phyloP scores from a whole-genome alignment of 1,140 invertebrate species.

The Drosophila jambulina region DNA sequence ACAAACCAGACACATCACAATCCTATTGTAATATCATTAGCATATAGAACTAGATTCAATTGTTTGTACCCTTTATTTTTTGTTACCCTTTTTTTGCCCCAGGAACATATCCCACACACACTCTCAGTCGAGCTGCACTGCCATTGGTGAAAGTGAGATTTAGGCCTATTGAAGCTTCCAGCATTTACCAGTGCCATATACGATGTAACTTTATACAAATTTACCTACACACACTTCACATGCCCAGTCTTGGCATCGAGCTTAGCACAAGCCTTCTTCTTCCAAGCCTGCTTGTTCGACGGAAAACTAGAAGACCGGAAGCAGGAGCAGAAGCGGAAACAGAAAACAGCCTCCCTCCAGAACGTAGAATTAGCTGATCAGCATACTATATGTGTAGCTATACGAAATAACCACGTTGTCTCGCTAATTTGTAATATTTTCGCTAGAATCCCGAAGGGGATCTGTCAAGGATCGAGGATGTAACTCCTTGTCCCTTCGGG shows the following conservation, averaged over 20 bases:
- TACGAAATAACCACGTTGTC: neutral
- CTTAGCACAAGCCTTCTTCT: constrained; percentile 69
- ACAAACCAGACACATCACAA: constrained; percentile 10
- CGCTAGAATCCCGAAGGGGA: neutral
- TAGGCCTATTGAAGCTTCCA: constrained; percentile 54
- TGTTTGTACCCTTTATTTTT: neutral
- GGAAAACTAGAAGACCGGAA: constrained; percentile 1
- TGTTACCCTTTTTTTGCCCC: neutral
- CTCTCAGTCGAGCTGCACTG: constrained; percentile 44
- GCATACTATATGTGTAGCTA: neutral
- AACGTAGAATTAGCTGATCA: constrained; percentile 39
- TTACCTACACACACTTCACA: constrained; percentile 15
- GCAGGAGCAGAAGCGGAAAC: neutral
- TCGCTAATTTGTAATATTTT: neutral
- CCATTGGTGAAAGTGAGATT: constrained; percentile 51
- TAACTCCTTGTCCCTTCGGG: neutral
- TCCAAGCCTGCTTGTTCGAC: constrained; percentile 39
- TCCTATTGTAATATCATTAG: constrained; percentile 33
- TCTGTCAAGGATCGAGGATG: neutral
- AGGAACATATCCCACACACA: constrained; percentile 24
- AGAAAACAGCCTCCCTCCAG: constrained; percentile 47
- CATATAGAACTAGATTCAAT: constrained; percentile 42
- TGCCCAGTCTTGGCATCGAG: constrained; percentile 53
- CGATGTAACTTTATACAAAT: constrained; percentile 36
- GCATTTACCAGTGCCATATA: constrained; percentile 56